A percentile compares a stretch with the other conserved stretches of the same genome.
Evolutionary conservation across 2,888 invertebrate genomes (phyloP).

Genomic region (Lamellibrachia satsuma): DNA sequence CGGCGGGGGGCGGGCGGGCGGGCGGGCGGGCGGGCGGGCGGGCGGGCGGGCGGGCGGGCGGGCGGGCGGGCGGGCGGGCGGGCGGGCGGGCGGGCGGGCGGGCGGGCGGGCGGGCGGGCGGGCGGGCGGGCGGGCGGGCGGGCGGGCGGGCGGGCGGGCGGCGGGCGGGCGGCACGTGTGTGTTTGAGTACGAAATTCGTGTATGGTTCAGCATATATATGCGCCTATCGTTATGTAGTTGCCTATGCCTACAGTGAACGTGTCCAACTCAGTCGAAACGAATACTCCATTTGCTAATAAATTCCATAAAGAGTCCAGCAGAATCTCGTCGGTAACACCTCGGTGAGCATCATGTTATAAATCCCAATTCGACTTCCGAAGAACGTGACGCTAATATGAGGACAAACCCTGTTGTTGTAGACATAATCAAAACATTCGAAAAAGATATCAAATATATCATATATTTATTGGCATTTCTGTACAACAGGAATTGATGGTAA

Average conservation of each 20-base stretch:
- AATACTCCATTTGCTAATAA: neutral
- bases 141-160: neutral
- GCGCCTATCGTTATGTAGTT: neutral
- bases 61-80: too few species aligned
- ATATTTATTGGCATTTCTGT: neutral
- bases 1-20: neutral
- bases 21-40: neutral
- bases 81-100: too few species aligned
- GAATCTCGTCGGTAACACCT: neutral
- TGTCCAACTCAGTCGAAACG: neutral
- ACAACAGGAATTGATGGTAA: constrained; percentile 1
- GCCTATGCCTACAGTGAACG: neutral
- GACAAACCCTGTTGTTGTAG: neutral
- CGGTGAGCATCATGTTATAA: neutral
- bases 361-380: neutral
- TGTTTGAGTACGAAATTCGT: too few species aligned
- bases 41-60: too few species aligned
- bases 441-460: neutral
- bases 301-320: neutral
- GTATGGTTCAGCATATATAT: too few species aligned
- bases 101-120: too few species aligned
- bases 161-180: too few species aligned
- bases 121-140: too few species aligned
- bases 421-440: neutral
- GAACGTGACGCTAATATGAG: neutral